Base-by-base conservation (phyloP, 2,113 vertebrate species). In the Terrapene triunguis region DNA sequence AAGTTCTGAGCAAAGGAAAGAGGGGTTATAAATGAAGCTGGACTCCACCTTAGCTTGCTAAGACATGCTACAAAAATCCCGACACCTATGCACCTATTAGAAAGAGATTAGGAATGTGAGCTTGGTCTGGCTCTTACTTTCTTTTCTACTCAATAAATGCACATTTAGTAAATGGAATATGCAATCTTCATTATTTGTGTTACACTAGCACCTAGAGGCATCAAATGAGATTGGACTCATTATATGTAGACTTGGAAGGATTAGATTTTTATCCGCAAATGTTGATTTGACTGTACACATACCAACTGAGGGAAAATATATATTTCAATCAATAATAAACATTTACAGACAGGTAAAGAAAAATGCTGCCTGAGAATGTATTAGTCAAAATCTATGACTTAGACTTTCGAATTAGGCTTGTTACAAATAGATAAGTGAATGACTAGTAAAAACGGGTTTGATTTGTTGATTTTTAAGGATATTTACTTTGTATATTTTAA, bases 201-300 rank as follows among this genome's bases (percentile, higher is more conserved):
- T 29, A 29, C 57, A 59, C 25, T 38, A 50, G 17, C 78, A n/a
- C 32, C 17, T 50, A 47, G 48, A 78, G 48, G 27, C 29, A 53
- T 0, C 0, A n/a, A 42, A 10, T 22, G 82, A 76, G 48, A 79
- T n/a, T 0, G 0, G n/a, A 14, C 8, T 24, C n/a, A n/a, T 53
- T 50, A 6, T 25, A 35, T 29, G 2, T 14, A 54, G 2, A 3
- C 9, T 54, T 76, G 44, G 3, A 5, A 29, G 51, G 76, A 53
- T n/a, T 27, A 9, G 62, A 35, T 35, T 65, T 65, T 65, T n/a
- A 69, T n/a, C 16, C 16, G 7, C 35, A 69, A 69, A n/a, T 69
- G 32, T 69, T n/a, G 16, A 19, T n/a, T 69, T 69, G 14, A 69
- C 62, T 69, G 32, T 17, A 69, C 11, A 10, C 62, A 35, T 27